phyloP scores from a whole-genome alignment of 2,888 invertebrate genomes.

The Caenorhabditis sp. region DNA sequence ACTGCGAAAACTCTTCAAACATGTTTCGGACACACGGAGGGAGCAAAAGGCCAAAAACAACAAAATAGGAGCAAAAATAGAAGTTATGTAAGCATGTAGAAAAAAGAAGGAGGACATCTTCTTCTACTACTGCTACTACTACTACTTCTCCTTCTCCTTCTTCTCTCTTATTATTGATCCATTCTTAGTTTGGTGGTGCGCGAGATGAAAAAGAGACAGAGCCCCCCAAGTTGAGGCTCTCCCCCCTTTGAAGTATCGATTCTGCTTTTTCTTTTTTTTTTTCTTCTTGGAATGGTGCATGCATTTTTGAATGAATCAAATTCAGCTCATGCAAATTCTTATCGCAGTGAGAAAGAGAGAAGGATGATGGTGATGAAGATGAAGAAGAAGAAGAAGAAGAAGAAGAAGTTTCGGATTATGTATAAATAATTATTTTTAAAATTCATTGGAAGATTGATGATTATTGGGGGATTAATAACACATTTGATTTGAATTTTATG shows the following conservation, averaged over 20 bases:
- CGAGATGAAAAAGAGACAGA: slow-evolving; percentile 17
- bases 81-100: background rate
- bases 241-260: slow-evolving; percentile 9
- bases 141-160: slow-evolving; percentile 2
- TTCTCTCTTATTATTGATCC: slow-evolving; percentile 1
- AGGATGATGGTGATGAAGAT: background rate
- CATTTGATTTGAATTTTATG: background rate
- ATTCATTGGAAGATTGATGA: background rate
- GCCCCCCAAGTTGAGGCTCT: slow-evolving; percentile 33
- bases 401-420: background rate
- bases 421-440: background rate
- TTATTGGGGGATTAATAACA: background rate
- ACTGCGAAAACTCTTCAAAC: too few species aligned
- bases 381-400: slow-evolving; percentile 2
- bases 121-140: slow-evolving; percentile 5
- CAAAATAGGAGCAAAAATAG: background rate
- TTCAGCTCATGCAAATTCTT: slow-evolving; percentile 22
- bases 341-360: background rate
- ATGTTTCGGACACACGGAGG: background rate
- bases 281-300: slow-evolving; percentile 2
- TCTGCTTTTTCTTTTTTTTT: slow-evolving; percentile 7
- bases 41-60: background rate
- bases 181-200: slow-evolving; percentile 2
- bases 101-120: slow-evolving; percentile 2
- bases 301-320: slow-evolving; percentile 22